A percentile compares a stretch with the other conserved stretches of the same genome.
Evolutionary conservation across 2,113 vertebrate genomes (phyloP).

Genomic region (Eolophus roseicapilla): DNA sequence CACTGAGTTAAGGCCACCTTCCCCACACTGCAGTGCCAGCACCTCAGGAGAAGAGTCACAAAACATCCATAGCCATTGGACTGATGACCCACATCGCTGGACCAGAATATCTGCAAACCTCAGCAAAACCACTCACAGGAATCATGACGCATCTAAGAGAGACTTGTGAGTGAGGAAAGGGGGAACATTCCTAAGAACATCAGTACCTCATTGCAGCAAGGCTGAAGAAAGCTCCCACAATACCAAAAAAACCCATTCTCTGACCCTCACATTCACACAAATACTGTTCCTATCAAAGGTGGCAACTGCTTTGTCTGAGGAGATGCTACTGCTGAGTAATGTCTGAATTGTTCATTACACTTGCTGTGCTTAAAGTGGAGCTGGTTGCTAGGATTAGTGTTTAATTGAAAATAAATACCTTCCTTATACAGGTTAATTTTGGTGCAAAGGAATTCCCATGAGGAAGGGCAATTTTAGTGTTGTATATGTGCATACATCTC

Average conservation of each 20-base stretch:
- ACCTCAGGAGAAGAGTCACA: not conserved
- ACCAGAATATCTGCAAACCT: not conserved
- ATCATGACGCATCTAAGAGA: fast-evolving
- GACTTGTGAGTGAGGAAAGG: not conserved
- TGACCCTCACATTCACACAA: not conserved
- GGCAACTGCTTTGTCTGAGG: not conserved
- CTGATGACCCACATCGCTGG: fast-evolving
- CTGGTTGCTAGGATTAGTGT: not conserved
- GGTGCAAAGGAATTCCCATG: not conserved
- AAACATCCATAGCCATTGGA: not conserved
- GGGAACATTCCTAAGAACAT: not conserved
- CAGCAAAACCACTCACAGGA: not conserved
- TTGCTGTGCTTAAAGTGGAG: not conserved
- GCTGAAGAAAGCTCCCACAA: not conserved
- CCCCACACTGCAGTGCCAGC: not conserved
- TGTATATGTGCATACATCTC: fast-evolving
- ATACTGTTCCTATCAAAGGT: not conserved
- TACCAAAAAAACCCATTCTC: not conserved
- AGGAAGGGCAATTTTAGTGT: not conserved
- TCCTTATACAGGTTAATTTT: not conserved
- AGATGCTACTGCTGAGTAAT: not conserved
- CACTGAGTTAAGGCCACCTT: not conserved
- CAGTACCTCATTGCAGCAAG: fast-evolving
- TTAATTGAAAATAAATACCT: not conserved
- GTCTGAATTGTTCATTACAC: fast-evolving